phyloP scores from a whole-genome alignment of 2,888 invertebrate genomes.

The Ectemnius continuus region DNA sequence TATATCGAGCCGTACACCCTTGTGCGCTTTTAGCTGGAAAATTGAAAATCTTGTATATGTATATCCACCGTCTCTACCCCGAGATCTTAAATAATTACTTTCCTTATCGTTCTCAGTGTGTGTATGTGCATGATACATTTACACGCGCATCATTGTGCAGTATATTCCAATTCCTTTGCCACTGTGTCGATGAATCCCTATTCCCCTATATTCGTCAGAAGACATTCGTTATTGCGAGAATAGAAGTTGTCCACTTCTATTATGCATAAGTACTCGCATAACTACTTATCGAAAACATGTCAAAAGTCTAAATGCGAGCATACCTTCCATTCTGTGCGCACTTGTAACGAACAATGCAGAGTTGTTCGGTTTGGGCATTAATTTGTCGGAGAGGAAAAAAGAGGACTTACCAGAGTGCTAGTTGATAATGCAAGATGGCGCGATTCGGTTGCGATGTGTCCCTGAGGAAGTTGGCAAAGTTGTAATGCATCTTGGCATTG shows the following conservation, averaged over 20 bases:
- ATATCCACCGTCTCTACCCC: constrained; percentile 23
- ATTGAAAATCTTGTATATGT: constrained; percentile 59
- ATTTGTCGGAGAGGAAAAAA: not conserved
- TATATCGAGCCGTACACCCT: constrained; percentile 11
- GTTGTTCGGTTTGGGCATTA: not conserved
- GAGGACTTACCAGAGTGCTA: constrained; percentile 85
- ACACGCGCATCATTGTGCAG: not conserved
- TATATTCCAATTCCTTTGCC: not conserved
- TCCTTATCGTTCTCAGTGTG: not conserved
- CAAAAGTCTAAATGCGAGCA: too few relatives aligned
- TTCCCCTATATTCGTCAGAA: not conserved
- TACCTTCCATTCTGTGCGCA: too few relatives aligned
- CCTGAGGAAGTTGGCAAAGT: constrained; percentile 91
- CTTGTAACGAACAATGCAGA: too few relatives aligned
- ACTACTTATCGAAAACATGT: too few relatives aligned
- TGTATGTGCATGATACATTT: too few relatives aligned
- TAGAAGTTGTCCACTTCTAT: too few relatives aligned
- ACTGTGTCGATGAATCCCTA: not conserved
- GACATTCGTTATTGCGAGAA: too few relatives aligned
- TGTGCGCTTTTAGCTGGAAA: constrained; percentile 50
- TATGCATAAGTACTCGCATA: too few relatives aligned
- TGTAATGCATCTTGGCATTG: constrained; percentile 95
- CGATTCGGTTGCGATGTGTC: constrained; percentile 86
- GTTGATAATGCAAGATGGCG: constrained; percentile 88
- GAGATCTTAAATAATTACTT: not conserved